Percentiles rank a stretch among this genome's conserved stretches.
phyloP scores from a whole-genome alignment of 2,888 invertebrate species.

The Catocala nupta region DNA sequence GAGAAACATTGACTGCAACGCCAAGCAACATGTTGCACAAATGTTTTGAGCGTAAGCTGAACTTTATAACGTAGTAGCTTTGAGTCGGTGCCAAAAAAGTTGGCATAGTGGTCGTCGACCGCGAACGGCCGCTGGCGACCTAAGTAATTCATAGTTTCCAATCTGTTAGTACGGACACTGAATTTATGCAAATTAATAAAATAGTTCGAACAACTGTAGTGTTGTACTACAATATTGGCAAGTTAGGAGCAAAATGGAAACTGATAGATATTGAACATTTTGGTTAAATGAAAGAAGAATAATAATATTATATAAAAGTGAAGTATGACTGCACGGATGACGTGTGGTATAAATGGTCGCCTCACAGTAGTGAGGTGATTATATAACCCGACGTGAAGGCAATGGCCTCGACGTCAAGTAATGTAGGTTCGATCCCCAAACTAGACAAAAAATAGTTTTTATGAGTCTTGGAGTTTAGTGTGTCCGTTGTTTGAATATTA shows the following conservation, averaged over 20 bases:
- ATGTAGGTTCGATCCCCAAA: no score
- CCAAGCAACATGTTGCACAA: conserved; percentile 8
- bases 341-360: no score
- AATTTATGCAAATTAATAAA: conserved; percentile 51
- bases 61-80: conserved; percentile 49
- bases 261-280: background rate
- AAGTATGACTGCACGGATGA: no score
- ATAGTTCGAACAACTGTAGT: conserved; percentile 36
- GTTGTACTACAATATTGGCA: background rate
- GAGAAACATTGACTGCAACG: background rate
- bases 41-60: conserved; percentile 12
- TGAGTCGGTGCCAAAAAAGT: conserved; percentile 66
- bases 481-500: no score
- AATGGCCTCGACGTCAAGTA: no score
- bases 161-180: conserved; percentile 38
- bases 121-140: conserved; percentile 33
- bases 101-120: conserved; percentile 55
- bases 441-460: no score
- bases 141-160: conserved; percentile 51
- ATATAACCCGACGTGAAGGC: no score
- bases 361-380: no score
- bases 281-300: background rate
- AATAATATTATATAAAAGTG: no score
- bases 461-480: no score
- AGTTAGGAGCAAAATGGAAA: conserved; percentile 4